Base-by-base conservation (phyloP, 2,113 vertebrate species). In the Antennarius striatus region DNA sequence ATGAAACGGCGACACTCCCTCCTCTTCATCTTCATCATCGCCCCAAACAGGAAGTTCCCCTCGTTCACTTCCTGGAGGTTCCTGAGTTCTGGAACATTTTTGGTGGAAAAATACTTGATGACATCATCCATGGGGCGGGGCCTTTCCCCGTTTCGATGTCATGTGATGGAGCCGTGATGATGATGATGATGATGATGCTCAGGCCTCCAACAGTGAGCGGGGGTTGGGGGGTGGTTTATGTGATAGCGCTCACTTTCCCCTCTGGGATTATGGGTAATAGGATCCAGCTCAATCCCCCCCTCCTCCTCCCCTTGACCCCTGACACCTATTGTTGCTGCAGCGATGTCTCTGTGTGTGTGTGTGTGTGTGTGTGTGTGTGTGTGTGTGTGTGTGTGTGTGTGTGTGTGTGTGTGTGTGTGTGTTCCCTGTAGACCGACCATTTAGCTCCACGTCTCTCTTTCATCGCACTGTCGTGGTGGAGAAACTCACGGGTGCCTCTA, bases 211-310 rank as follows among this genome's bases (percentile, higher is more conserved):
- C 17, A 9, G 48, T 55, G 43, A 81, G 75, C 68, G 17, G 66
- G 62, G 65, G 79, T 80, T 22, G 22, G 22, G 22, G 22, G 22
- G 22, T 22, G 22, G 77, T 86, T 82, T 76, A 81, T 84, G 72
- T 68, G 77, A 83, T 75, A 57, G 66, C 13, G 3, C 76, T 84
- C 74, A 65, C 70, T 79, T 43, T 73, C 66, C 76, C 71, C 69
- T 61, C 14, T 0, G 72, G 81, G 73, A 82, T 86, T 86, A 80
- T 75, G 67, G 58, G 86, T 86, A 84, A 88, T 82, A 72, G 70
- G 77, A 86, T 86, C 74, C 63, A 57, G 46, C 56, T 73, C 74
- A 71, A 47, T 70, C 66, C 74, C 74, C 57, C 32, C 48, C 49
- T 30, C 58, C 32, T 11, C 71, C 71, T 61, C 67, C 55, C 69